Evolutionary conservation across 2,888 invertebrate genomes (phyloP).

Genomic region (Mythimna ferrago): DNA sequence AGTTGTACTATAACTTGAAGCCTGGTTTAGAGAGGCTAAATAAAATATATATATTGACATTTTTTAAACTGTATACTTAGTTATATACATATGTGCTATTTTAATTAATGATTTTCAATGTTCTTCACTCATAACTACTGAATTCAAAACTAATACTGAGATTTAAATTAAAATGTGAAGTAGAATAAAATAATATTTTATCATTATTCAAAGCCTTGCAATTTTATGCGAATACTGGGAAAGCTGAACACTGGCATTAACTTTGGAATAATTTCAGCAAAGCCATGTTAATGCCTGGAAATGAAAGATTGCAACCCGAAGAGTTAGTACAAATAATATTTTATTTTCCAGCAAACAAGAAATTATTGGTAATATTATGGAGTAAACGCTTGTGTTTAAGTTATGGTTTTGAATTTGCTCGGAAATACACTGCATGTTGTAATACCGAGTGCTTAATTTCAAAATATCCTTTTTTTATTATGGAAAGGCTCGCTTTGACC

Average conservation of each 20-base stretch:
- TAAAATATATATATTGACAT: too few species aligned
- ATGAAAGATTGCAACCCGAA: constrained; percentile 42
- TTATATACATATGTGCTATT: too few species aligned
- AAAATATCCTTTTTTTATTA: too few species aligned
- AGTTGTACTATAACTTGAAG: too few species aligned
- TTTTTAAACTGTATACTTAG: too few species aligned
- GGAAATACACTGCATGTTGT: too few species aligned
- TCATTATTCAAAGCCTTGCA: constrained; percentile 1
- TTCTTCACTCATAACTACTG: not conserved
- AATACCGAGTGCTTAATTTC: too few species aligned
- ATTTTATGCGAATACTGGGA: constrained; percentile 9
- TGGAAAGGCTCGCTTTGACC: too few species aligned
- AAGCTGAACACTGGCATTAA: constrained; percentile 8
- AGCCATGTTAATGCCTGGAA: constrained; percentile 37
- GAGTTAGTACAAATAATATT: constrained; percentile 32
- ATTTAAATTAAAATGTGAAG: not conserved
- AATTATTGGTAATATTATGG: constrained; percentile 13
- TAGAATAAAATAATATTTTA: constrained; percentile 1
- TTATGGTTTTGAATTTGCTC: not conserved
- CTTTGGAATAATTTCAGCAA: constrained; percentile 41
- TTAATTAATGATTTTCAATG: too few species aligned
- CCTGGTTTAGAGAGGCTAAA: too few species aligned
- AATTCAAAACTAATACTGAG: not conserved
- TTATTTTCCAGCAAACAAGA: constrained; percentile 18
- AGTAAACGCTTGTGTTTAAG: not conserved